Evolutionary conservation across 2,797 vertebrate species (phyloP), one percentile per base, ranked within the genome.

Genomic region (Alauda arvensis): DNA sequence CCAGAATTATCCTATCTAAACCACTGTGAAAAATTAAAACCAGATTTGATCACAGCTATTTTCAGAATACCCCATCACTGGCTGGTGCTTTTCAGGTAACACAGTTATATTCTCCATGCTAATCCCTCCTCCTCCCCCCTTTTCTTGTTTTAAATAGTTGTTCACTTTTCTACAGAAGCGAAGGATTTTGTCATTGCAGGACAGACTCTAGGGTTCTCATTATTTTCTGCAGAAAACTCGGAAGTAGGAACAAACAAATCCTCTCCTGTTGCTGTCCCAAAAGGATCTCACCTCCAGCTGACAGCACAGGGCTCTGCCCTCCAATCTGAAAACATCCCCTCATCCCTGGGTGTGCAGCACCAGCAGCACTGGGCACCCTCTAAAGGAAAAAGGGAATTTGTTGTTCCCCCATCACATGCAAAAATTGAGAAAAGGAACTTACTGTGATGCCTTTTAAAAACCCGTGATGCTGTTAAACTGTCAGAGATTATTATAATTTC

Each of bases 401-500:
- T 5, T 76, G 12, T 14, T 90, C 48, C 45, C 21, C 34, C 57
- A 60, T 14, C 55, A 33, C 53, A 39, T 3, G 46, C 53, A 70
- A 59, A 85, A 92, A 87, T 18, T 45, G 77, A 91, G 83, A 76
- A 67, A 59, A 68, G 65, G 68, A 83, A 72, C 34, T 89, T 67
- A 61, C 1, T 26, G 1, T 37, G 28, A 10, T 0, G n/a, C 75
- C 85, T 91, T 88, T 91, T 71, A 84, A 71, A 71, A 93, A 79
- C 67, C 63, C 3, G 8, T 4, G 52, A 83, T 60, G 74, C 28
- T 88, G 67, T 72, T 87, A 52, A 90, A 74, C 83, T 90, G 80
- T 90, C 91, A 91, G 37, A 46, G 65, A 52, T 87, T 87, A 71
- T 91, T 87, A 79, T 68, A 70, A 92, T 59, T 87, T 65, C 80